Base-by-base conservation (phyloP, 2,888 invertebrate species). In the Diarsia rubi region DNA sequence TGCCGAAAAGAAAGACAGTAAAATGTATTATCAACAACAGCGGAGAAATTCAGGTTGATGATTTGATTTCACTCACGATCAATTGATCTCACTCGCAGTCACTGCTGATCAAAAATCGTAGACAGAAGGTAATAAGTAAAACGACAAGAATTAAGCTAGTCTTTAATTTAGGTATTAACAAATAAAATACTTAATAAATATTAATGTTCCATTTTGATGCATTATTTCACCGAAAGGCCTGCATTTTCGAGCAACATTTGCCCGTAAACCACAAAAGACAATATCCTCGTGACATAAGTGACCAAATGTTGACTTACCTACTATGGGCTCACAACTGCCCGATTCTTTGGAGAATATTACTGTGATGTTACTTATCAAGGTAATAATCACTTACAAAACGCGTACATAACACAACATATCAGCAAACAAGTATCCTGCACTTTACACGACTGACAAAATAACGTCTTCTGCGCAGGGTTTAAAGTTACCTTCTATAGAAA, bases 121-220 rank as follows among this genome's bases (percentile, higher is more conserved):
- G 16, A 62, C 19, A 16, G 0, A 24, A 5, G 12, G 19, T 45
- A 21, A 16, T 14, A 49, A 77, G 2, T 49, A 47, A 77, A 76
- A 78, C 47, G 0, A 70, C 8, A 2, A 64, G 9, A 11, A 54
- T 14, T 0, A 8, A 74, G 19, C 1, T 21, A 57, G 3, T 64
- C 11, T 8, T 21, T 47, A 16, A 54, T 79, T 54, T 65, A 78
- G n/a, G n/a, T n/a, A 60, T 45, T 11, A 45, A 14, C 42, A 27
- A 31, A 42, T 57, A 31, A 78, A 77, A 57, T 3, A 47, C n/a
- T 4, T 65, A 59, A 19, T 63, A 54, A 65, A n/a, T 2, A n/a
- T 6, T 59, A 68, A 49, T 16, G 6, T 24, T 37, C 24, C 14
- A 21, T 42, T n/a, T 62, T 62, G 42, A n/a, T n/a, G 60, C 60